Percentiles rank a stretch among this genome's conserved stretches.
phyloP scores from a whole-genome alignment of 2,888 invertebrate genomes.

The Coleophora deauratella region DNA sequence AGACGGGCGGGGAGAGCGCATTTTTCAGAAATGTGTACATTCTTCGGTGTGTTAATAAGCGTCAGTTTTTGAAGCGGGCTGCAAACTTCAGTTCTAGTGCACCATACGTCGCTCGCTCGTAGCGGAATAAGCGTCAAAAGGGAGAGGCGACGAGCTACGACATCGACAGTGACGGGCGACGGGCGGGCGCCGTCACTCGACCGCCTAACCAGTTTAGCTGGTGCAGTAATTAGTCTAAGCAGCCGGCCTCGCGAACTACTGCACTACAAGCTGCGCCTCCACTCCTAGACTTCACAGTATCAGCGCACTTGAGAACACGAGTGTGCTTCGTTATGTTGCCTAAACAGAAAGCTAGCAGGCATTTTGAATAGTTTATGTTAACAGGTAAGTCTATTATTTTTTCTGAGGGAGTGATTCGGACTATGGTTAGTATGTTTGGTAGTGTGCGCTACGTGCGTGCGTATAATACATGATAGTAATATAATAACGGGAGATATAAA shows the following conservation, averaged over 20 bases:
- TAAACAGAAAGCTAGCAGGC: too few relatives aligned
- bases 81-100: too few relatives aligned
- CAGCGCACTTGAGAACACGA: too few relatives aligned
- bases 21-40: too few relatives aligned
- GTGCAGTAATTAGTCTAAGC: constrained; percentile 63
- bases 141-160: constrained; percentile 9
- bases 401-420: too few relatives aligned
- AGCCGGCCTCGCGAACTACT: constrained; percentile 35
- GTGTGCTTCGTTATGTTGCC: constrained; percentile 15
- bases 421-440: too few relatives aligned
- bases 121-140: constrained; percentile 31
- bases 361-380: constrained; percentile 26
- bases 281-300: too few relatives aligned
- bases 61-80: too few relatives aligned
- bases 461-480: too few relatives aligned
- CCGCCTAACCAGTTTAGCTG: constrained; percentile 56
- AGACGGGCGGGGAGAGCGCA: background rate
- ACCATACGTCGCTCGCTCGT: constrained; percentile 11
- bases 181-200: constrained; percentile 19
- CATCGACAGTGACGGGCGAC: background rate
- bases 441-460: too few relatives aligned
- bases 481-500: too few relatives aligned
- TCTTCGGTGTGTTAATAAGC: too few relatives aligned
- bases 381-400: background rate
- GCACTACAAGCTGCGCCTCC: constrained; percentile 17